Evolutionary conservation across 2,888 invertebrate species (phyloP), one percentile per base, ranked within the genome.

Genomic region (Mayetiola destructor): DNA sequence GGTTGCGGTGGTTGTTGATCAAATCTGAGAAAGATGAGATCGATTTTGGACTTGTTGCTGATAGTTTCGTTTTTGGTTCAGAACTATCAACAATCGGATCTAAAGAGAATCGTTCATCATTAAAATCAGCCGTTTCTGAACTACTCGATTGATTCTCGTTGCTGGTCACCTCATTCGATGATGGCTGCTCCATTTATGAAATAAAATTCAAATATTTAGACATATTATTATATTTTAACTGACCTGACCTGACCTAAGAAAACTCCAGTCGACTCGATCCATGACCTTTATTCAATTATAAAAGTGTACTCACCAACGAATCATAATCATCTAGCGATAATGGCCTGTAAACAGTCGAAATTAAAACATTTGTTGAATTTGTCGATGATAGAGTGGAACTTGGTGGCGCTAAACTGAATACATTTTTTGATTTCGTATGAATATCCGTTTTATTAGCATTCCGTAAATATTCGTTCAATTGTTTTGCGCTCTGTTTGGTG

Each of bases 301-400:
- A 55, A 58, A 61, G 48, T 54, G 52, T 56, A 59, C 67, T 76
- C 77, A 80, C 80, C 77, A 77, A 75, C 69, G 78, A 77, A 75
- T 79, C 78, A 68, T 78, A 35, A 12, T 42, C 76, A 72, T 78
- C 76, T 71, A 78, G 72, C 69, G 78, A 78, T 73, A 78, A 62
- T 58, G 62, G 60, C 63, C 62, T 62, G 55, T 61, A 60, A 56
- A 55, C 63, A 39, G 59, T 60, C 37, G 59, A 58, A 37, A 60
- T 39, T 20, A 63, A 58, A 60, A 65, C 65, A 59, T 59, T 61
- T 8, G 61, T 54, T 57, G 60, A 53, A 23, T 10, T 8, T 1
- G 30, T 12, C 18, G 14, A 6, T 23, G 42, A 6, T 8, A 27
- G n/a, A n/a, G n/a, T n/a, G n/a, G n/a, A n/a, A 9, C 12, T 53